Conservation (phyloP, 1,140 invertebrate genomes). For the Ceratoteleas bidentatus region DNA sequence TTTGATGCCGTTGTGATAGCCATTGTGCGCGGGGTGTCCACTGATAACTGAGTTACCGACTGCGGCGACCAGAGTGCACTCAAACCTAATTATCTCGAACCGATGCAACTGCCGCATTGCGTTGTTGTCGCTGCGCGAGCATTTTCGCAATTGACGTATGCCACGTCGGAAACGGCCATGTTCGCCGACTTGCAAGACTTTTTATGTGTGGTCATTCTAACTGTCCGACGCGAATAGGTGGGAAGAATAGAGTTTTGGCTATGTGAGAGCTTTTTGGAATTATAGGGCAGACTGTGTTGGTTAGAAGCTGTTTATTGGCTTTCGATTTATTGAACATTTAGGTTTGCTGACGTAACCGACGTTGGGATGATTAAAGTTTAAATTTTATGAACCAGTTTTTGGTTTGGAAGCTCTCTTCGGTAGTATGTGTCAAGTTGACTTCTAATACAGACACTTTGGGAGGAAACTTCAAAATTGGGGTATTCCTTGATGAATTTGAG, state of each 20-base stretch:
- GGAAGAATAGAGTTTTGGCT: too few relatives aligned
- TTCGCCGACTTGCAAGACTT: slow-evolving; percentile 38
- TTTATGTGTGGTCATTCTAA: neutral
- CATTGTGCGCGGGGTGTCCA: slow-evolving; percentile 80
- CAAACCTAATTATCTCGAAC: slow-evolving; percentile 82
- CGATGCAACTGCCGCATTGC: slow-evolving; percentile 81
- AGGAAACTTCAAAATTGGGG: too few relatives aligned
- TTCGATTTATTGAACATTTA: too few relatives aligned
- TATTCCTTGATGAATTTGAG: too few relatives aligned
- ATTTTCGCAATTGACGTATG: slow-evolving; percentile 64
- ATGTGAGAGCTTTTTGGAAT: neutral
- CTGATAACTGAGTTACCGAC: slow-evolving; percentile 83
- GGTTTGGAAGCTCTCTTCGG: too few relatives aligned
- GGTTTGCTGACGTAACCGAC: too few relatives aligned
- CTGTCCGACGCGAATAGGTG: too few relatives aligned
- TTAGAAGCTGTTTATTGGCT: too few relatives aligned
- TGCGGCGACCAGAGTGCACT: slow-evolving; percentile 81
- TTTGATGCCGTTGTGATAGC: slow-evolving; percentile 82
- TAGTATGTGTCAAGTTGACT: neutral
- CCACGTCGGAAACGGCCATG: slow-evolving; percentile 21
- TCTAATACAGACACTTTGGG: neutral
- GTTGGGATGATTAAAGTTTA: too few relatives aligned
- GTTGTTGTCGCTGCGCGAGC: slow-evolving; percentile 71
- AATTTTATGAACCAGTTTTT: too few relatives aligned
- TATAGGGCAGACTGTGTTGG: neutral